phyloP scores from a whole-genome alignment of 2,888 invertebrate species.

The Plebejus anna region DNA sequence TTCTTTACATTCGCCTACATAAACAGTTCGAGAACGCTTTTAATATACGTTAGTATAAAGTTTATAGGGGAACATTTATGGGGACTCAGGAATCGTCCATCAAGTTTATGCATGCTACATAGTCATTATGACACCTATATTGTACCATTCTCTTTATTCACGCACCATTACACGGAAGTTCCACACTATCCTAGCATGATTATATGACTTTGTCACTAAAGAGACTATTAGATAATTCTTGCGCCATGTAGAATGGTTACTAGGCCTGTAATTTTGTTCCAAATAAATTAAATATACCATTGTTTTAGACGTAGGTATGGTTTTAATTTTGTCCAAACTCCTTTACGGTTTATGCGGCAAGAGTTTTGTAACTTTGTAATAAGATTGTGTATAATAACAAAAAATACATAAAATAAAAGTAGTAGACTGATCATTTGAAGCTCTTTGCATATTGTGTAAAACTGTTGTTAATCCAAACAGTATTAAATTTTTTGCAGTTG shows the following conservation, averaged over 20 bases:
- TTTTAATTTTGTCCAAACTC: not conserved
- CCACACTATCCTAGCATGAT: not conserved
- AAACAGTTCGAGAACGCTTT: not conserved
- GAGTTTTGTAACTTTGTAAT: too few species aligned
- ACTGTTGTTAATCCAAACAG: too few species aligned
- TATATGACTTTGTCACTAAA: not conserved
- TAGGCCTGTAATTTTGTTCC: not conserved
- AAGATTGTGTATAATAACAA: too few species aligned
- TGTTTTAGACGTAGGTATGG: not conserved
- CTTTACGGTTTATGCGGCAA: too few species aligned
- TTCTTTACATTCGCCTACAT: not conserved
- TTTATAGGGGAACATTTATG: constrained; percentile 15
- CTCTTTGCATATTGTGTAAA: too few species aligned
- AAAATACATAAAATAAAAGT: too few species aligned
- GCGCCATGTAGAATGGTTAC: not conserved
- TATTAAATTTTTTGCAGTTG: not conserved
- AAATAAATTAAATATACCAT: not conserved
- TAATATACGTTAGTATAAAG: constrained; percentile 3
- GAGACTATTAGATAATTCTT: not conserved
- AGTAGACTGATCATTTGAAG: too few species aligned
- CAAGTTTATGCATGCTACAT: constrained; percentile 6
- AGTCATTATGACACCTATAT: constrained; percentile 14
- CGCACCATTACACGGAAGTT: constrained; percentile 15
- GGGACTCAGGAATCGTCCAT: not conserved
- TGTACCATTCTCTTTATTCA: constrained; percentile 9